Evolutionary conservation across 2,888 invertebrate species (phyloP), one percentile per base, ranked within the genome.

Genomic region (Dicyrtomina minuta): DNA sequence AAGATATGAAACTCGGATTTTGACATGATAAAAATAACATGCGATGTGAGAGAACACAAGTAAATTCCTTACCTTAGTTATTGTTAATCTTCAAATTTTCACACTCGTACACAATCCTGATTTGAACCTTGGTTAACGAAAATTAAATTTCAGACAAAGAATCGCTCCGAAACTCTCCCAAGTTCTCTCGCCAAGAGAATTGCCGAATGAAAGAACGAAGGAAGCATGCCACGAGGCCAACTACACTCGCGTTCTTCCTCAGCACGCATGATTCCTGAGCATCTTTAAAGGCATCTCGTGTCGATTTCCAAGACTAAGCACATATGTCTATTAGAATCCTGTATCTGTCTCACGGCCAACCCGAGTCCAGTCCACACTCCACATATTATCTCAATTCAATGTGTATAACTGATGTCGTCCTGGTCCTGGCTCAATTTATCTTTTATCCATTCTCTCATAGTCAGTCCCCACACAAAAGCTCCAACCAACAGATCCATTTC

Each of bases 211-310:
- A 58, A 58, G 58, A 58, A 58, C 12, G 41, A 58, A 58, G 13
- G 58, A 58, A 39, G 4, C 4, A 6, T 39, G 58, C 58, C 58
- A 58, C 58, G 58, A 58, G 58, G 58, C 58, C 58, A 58, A 39
- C 58, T 58, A 39, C 58, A 15, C 39, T 58, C 58, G 58, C 58
- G 58, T 58, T 58, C 58, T 58, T 39, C 20, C 58, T 15, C 27
- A 39, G 13, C 58, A 58, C 58, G 58, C 58, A 58, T 58, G 58
- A 41, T 27, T 58, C 27, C 2, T 15, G 27, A 33, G 33, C 27
- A 15, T 58, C 33, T 46, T 39, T 17, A 20, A 33, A 58, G 58
- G 27, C 58, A 58, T 58, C 58, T 58, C 20, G 58, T 58, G 58
- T 58, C 58, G 2, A 33, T 58, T 39, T 58, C 41, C 33, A 58